Percentiles rank a stretch among this genome's conserved stretches.
These are phyloP conservation scores for Tiphia femorata DNA, from an alignment of 2,888 invertebrate species.

Conservation along the genomic window DNA sequence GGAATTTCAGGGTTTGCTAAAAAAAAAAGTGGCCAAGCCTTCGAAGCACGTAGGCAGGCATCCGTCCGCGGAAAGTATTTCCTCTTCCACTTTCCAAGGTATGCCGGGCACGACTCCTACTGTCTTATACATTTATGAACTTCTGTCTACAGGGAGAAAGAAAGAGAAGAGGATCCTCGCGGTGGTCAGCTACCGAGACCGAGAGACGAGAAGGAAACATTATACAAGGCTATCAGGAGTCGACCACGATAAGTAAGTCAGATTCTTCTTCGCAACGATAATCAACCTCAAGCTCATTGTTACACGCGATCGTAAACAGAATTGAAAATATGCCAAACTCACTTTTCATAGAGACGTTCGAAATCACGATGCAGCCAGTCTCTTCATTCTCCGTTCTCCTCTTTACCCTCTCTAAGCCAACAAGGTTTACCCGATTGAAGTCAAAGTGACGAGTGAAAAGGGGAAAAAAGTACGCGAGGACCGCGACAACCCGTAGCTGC, in stretches of 20 bases:
- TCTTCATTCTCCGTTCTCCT: background rate
- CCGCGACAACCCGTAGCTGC: constrained; percentile 30
- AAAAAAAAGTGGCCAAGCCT: too few species aligned
- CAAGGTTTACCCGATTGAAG: background rate
- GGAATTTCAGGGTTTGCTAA: too few species aligned
- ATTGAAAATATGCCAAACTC: too few species aligned
- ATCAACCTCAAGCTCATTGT: too few species aligned
- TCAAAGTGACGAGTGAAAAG: background rate
- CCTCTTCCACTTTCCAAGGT: constrained; percentile 5
- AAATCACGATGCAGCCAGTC: too few species aligned
- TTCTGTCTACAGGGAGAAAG: constrained; percentile 18
- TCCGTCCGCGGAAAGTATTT: constrained; percentile 3
- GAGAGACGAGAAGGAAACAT: background rate
- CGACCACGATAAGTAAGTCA: background rate
- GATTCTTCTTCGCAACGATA: background rate
- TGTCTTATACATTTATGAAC: constrained; percentile 33
- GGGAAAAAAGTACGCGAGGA: constrained; percentile 1
- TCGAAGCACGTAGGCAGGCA: constrained; percentile 10
- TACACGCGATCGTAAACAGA: too few species aligned
- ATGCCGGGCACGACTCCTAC: constrained; percentile 27
- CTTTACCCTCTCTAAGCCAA: background rate
- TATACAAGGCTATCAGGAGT: too few species aligned
- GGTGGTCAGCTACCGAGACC: background rate
- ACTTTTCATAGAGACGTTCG: too few species aligned
- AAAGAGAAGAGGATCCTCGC: constrained; percentile 8